A percentile compares a stretch with the other conserved stretches of the same genome.
Evolutionary conservation across 2,888 invertebrate genomes (phyloP).

Genomic region (Harpalus rubripes): DNA sequence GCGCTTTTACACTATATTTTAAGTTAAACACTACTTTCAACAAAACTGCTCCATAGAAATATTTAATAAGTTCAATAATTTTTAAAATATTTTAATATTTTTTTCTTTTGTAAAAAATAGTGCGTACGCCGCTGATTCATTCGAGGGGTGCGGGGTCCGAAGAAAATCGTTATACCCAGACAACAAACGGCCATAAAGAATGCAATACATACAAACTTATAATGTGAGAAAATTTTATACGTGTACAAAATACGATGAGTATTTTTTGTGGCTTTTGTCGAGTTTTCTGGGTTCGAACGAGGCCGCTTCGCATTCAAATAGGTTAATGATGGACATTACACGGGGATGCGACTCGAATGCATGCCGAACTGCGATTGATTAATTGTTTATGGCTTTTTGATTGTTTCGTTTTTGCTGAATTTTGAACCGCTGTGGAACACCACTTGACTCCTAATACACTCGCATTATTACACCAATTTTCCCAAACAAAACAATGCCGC

Average conservation of each 20-base stretch:
- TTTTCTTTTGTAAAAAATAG: conserved; percentile 34
- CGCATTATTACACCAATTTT: conserved; percentile 47
- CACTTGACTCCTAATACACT: conserved; percentile 42
- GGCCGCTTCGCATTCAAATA: conserved; percentile 59
- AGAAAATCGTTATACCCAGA: conserved; percentile 67
- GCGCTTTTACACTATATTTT: no score
- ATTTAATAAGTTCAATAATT: not conserved
- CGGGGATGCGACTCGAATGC: conserved; percentile 57
- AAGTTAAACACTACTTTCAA: no score
- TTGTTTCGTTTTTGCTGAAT: conserved; percentile 58
- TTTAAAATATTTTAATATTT: conserved; percentile 1
- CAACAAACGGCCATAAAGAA: conserved; percentile 67
- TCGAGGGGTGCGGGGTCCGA: conserved; percentile 54
- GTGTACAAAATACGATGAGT: conserved; percentile 64
- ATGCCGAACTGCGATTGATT: conserved; percentile 56
- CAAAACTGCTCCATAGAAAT: no score
- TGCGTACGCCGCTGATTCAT: conserved; percentile 46
- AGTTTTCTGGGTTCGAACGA: conserved; percentile 59
- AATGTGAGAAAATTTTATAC: conserved; percentile 67
- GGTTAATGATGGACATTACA: conserved; percentile 66
- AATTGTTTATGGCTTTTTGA: conserved; percentile 66
- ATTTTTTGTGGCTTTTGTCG: conserved; percentile 58
- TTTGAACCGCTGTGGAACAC: conserved; percentile 53
- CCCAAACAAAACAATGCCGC: conserved; percentile 34
- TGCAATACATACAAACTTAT: conserved; percentile 67